phyloP scores from a whole-genome alignment of 2,888 invertebrate genomes.

The Spicauda simplicius region DNA sequence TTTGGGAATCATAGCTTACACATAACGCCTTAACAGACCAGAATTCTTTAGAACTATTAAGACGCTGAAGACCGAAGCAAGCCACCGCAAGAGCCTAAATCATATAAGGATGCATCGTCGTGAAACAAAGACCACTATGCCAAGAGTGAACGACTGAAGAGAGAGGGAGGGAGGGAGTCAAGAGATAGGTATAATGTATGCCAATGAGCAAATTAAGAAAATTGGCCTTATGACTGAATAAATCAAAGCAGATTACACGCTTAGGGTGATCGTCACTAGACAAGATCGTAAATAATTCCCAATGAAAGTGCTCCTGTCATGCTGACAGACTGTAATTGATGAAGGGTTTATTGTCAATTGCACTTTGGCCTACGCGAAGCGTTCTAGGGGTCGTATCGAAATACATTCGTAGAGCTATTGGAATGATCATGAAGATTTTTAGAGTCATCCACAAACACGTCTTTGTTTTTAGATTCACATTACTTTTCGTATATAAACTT shows the following conservation, averaged over 20 bases:
- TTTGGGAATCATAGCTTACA: too few relatives aligned
- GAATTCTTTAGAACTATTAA: too few relatives aligned
- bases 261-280: conserved; percentile 19
- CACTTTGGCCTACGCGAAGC: background rate
- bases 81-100: too few relatives aligned
- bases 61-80: too few relatives aligned
- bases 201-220: background rate
- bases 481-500: too few relatives aligned
- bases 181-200: too few relatives aligned
- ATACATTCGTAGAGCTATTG: background rate
- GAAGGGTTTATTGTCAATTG: conserved; percentile 27
- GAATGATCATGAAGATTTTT: background rate
- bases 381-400: background rate
- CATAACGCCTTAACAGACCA: too few relatives aligned
- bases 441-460: background rate
- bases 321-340: conserved; percentile 26
- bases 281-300: conserved; percentile 26
- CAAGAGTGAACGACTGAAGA: too few relatives aligned
- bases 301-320: conserved; percentile 26
- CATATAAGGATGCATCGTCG: too few relatives aligned
- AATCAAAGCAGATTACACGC: conserved; percentile 8
- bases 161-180: too few relatives aligned
- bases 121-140: too few relatives aligned
- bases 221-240: background rate
- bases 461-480: too few relatives aligned